Evolutionary conservation across 2,113 vertebrate species (phyloP), one percentile per base, ranked within the genome.

Genomic region (Myodes glareolus): DNA sequence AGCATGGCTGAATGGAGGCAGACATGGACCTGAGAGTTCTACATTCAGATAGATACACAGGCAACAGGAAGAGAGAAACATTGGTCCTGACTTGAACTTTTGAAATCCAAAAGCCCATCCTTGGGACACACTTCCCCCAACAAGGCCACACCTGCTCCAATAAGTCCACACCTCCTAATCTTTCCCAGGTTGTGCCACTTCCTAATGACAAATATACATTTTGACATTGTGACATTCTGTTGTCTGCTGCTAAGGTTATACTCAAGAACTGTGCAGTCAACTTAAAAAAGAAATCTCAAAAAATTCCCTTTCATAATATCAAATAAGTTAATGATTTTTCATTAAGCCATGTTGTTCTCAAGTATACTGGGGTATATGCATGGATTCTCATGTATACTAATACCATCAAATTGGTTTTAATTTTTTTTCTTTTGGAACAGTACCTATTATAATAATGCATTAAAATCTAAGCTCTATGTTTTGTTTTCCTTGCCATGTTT

Each of bases 401-500:
- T 25, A 70, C 1, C 77, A 92, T 93, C 63, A 12, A 6, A 75
- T 89, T 86, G 29, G 10, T 33, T 90, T 94, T 90, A 73, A 31
- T 27, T 78, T 81, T 93, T 88, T 88, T 78, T 29, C 14, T 52
- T 95, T 85, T 88, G 33, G n/a, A 16, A 90, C 75, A 90, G 8
- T 67, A 85, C 67, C 65, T 47, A 39, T 9, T 63, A 63, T 63
- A 75, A 67, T 33, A 91, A 91, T 50, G 21, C 29, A 88, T 76
- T 55, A 90, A n/a, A 73, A 78, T 82, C 19, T 90, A 90, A 90
- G 36, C 11, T 88, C 72, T 93, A 72, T 70, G 65, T n/a, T 61
- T 82, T 70, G 12, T 33, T 96, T 91, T 85, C 61, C 33, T 76
- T 94, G 42, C 36, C 91, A 5, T 73, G 36, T 78, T 93, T 91